Conservation (phyloP, 1,140 invertebrate species). For the Magallana ariakensis region DNA sequence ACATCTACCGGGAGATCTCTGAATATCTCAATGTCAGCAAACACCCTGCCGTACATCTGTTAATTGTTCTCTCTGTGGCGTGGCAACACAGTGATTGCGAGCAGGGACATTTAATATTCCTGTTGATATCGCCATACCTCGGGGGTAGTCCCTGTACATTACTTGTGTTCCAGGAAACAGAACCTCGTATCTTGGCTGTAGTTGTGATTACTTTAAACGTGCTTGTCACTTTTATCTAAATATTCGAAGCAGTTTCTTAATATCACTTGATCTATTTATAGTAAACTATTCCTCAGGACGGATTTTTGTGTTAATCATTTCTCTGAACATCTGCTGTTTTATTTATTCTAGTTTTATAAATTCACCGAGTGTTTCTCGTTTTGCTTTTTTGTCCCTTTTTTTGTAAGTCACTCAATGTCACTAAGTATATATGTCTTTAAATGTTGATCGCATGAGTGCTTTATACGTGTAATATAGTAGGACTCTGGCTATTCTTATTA, state of each 20-base stretch:
- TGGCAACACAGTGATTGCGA: not conserved
- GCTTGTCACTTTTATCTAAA: slow-evolving; percentile 5
- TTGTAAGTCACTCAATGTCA: too few species aligned
- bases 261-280: slow-evolving; percentile 18
- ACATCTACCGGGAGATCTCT: too few species aligned
- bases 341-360: slow-evolving; percentile 16
- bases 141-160: not conserved
- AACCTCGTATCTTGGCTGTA: not conserved
- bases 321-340: not conserved
- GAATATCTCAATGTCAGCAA: too few species aligned
- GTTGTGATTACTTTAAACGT: not conserved
- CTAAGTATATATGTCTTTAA: too few species aligned
- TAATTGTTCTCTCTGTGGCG: too few species aligned
- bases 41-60: too few species aligned
- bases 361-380: too few species aligned
- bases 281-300: not conserved
- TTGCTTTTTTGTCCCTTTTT: too few species aligned
- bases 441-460: too few species aligned
- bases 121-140: not conserved
- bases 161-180: not conserved
- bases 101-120: not conserved
- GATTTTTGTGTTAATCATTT: not conserved
- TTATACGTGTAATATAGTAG: too few species aligned
- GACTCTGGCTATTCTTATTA: too few species aligned
- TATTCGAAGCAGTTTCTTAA: slow-evolving; percentile 20